Evolutionary conservation across 2,797 vertebrate genomes (phyloP), one percentile per base, ranked within the genome.

Genomic region (Phoebastria nigripes): DNA sequence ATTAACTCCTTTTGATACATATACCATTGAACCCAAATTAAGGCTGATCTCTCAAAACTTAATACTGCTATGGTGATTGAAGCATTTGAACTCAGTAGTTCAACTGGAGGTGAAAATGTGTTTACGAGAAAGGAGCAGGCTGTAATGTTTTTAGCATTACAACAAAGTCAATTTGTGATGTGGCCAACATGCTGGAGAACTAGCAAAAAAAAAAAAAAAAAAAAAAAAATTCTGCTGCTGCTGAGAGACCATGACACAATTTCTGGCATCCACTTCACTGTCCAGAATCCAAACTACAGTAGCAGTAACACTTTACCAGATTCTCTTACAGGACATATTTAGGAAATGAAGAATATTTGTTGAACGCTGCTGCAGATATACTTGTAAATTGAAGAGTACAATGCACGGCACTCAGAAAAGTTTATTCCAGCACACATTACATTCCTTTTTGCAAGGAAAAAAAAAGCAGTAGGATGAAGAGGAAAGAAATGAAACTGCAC

Each of bases 231-330:
- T 78, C 61, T 90, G 37, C 79, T 93, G 76, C 87, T 93, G 77
- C 31, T 70, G 76, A 47, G 87, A 96, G 80, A 94, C 82, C 80
- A 87, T 94, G 95, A 95, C 78, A 94, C 85, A 95, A 94, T 87
- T 92, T 87, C 89, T 97, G 96, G 96, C 91, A 94, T 41, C n/a
- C 52, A 41, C 66, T 86, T 79, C 11, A 35, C 73, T 79, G 85
- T 63, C 39, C 15, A 1, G 66, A 85, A 87, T 91, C 85, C 94
- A 94, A 94, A 66, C 77, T 92, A 79, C 96, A 87, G 96, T 87
- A 96, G 95, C 91, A 90, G 35, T 55, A 89, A 93, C 87, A 82
- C 78, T 96, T 87, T 66, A 90, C 66, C 90, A 96, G 88, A 94
- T 66, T 41, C 82, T 61, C 42, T 87, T 88, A 86, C 54, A 93